phyloP scores from a whole-genome alignment of 2,113 vertebrate species.

The Orcinus orca region DNA sequence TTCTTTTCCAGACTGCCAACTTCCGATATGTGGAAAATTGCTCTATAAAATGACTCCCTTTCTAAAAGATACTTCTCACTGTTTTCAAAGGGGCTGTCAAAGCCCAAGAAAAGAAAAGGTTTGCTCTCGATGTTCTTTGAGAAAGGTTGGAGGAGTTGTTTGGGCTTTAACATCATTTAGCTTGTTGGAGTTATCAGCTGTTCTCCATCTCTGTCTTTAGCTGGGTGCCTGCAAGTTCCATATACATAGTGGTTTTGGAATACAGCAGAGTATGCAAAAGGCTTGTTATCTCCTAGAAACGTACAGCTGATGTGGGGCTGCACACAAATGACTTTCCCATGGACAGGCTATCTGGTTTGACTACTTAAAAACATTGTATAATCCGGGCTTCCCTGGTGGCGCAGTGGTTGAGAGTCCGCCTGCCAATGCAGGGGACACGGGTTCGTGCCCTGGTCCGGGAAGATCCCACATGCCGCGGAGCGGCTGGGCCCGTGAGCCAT shows the following conservation, averaged over 20 bases:
- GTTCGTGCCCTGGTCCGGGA: too few relatives aligned
- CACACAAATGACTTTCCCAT: constrained; percentile 70
- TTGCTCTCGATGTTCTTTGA: background rate
- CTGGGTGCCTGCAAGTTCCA: background rate
- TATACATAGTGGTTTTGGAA: background rate
- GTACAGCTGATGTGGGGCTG: constrained; percentile 36
- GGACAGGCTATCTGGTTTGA: constrained; percentile 76
- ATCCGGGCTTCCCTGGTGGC: background rate
- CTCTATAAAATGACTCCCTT: constrained; percentile 53
- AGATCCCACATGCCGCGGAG: too few relatives aligned
- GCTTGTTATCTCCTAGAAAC: constrained; percentile 56
- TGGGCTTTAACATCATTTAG: constrained; percentile 39
- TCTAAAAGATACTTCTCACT: constrained; percentile 4
- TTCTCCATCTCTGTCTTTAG: constrained; percentile 25
- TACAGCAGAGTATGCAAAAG: constrained; percentile 36
- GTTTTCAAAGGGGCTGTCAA: constrained; percentile 37
- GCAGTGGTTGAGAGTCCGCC: too few relatives aligned
- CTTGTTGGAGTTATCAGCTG: background rate
- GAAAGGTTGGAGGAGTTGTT: background rate
- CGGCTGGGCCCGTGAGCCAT: too few relatives aligned
- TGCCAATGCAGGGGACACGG: too few relatives aligned
- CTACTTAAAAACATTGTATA: constrained; percentile 78
- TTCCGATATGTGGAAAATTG: constrained; percentile 54
- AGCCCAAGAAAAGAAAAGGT: constrained; percentile 21
- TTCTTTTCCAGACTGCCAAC: constrained; percentile 63